Conservation (phyloP, 2,797 vertebrate genomes). For the Enteromius radiatus region DNA sequence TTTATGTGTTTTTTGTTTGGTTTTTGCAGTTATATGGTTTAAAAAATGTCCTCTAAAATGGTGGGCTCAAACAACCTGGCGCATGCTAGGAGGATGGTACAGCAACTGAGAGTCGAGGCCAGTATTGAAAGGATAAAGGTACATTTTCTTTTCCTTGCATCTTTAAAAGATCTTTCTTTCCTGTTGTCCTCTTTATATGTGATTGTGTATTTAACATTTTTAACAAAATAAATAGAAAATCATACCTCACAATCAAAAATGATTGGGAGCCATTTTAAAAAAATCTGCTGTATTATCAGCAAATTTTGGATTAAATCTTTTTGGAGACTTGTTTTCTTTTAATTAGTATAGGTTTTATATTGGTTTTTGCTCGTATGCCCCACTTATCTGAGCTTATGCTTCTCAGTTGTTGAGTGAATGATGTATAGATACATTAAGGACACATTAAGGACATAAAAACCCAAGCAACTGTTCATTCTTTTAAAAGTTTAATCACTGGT, state of each 20-base stretch:
- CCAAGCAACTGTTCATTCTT: no score
- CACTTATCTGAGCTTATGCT: background rate
- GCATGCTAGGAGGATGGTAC: conserved; percentile 86
- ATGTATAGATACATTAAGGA: background rate
- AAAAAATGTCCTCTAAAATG: conserved; percentile 90
- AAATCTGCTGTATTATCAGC: background rate
- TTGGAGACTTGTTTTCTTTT: background rate
- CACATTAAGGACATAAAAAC: background rate
- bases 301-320: background rate
- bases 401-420: background rate
- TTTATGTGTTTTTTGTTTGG: conserved; percentile 63
- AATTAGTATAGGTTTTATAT: background rate
- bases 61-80: conserved; percentile 87
- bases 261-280: background rate
- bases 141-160: conserved; percentile 10
- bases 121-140: conserved; percentile 97
- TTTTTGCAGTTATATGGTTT: conserved; percentile 58
- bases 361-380: background rate
- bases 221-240: background rate
- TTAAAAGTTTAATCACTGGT: background rate
- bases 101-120: conserved; percentile 90
- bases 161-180: background rate
- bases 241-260: background rate
- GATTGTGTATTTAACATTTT: background rate
- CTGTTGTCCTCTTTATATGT: background rate